phyloP scores from a whole-genome alignment of 2,888 invertebrate species.

The Eupelmus urozonus region DNA sequence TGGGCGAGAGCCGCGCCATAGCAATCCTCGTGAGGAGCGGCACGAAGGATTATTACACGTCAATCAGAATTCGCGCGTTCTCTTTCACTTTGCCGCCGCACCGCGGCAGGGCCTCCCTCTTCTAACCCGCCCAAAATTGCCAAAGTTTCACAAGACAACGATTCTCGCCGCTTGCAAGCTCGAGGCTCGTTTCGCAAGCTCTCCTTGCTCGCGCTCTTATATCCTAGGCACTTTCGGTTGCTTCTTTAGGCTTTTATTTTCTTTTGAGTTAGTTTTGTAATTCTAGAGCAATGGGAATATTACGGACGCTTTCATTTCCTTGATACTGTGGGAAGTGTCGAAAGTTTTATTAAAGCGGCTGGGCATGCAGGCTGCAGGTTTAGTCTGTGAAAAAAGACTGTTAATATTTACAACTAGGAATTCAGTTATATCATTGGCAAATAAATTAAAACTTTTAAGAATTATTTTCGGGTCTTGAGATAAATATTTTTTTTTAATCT shows the following conservation, averaged over 20 bases:
- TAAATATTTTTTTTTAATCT: no score
- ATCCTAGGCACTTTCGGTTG: not conserved
- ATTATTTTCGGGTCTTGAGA: no score
- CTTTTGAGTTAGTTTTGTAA: slow-evolving; percentile 5
- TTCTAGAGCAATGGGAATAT: slow-evolving; percentile 12
- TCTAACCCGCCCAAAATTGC: slow-evolving; percentile 64
- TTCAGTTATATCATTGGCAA: no score
- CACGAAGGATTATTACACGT: slow-evolving; percentile 68
- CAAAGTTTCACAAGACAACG: slow-evolving; percentile 68
- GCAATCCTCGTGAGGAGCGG: slow-evolving; percentile 63
- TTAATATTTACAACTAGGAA: no score
- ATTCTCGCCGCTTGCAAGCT: slow-evolving; percentile 62
- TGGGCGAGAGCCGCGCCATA: slow-evolving; percentile 3
- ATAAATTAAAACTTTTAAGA: no score
- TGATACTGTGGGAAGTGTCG: not conserved
- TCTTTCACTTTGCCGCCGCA: no score
- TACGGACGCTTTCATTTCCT: not conserved
- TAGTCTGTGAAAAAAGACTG: no score
- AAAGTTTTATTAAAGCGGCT: slow-evolving; percentile 10
- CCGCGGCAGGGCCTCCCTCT: no score
- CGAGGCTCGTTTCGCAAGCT: slow-evolving; percentile 7
- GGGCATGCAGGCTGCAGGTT: no score
- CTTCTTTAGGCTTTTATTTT: slow-evolving; percentile 11
- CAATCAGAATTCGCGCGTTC: slow-evolving; percentile 64
- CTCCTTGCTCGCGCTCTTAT: no score